A percentile compares a stretch with the other conserved stretches of the same genome.
These are phyloP conservation scores for Rhombomys opimus DNA, from an alignment of 2,113 vertebrate species.

Conservation along the genomic window DNA sequence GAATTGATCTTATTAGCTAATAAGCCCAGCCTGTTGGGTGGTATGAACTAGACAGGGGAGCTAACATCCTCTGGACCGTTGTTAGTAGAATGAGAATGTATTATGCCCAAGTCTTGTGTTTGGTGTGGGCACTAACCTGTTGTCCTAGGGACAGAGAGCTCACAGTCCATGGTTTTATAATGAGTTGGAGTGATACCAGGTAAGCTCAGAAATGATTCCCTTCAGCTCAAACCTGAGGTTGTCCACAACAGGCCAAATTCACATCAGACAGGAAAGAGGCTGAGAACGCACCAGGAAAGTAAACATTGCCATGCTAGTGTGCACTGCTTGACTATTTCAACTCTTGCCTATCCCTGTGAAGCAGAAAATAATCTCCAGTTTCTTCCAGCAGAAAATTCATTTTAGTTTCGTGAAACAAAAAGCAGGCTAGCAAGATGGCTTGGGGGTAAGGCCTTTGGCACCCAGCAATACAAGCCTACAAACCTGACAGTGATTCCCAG, in stretches of 20 bases:
- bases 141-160: background rate
- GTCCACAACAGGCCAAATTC: background rate
- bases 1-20: background rate
- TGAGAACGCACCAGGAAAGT: background rate
- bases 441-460: background rate
- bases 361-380: slow-evolving; percentile 11
- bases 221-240: background rate
- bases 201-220: background rate
- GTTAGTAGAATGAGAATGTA: background rate
- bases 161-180: background rate
- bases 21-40: background rate
- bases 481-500: background rate
- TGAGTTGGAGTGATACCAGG: background rate
- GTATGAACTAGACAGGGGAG: background rate
- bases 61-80: background rate
- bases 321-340: background rate
- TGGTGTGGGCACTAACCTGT: background rate
- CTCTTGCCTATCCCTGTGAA: background rate
- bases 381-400: slow-evolving; percentile 4
- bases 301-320: background rate
- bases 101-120: background rate
- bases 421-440: background rate
- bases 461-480: background rate
- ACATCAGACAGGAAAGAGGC: background rate
- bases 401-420: slow-evolving; percentile 58